Base-by-base conservation (phyloP, 2,888 invertebrate genomes). In the Athalia cordata region DNA sequence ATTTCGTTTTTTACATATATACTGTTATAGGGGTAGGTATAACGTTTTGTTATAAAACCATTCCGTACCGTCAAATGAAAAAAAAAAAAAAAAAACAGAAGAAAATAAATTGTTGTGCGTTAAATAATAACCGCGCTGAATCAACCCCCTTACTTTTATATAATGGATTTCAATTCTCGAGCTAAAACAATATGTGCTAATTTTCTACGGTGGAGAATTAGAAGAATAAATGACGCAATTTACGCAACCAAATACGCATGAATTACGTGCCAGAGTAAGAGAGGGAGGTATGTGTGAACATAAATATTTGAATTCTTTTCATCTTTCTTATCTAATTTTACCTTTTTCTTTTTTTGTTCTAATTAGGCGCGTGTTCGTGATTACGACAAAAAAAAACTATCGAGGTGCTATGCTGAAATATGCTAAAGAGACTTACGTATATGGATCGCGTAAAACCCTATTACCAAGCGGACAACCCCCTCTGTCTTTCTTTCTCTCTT, bases 391-490 rank as follows among this genome's bases (percentile, higher is more conserved):
- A 29, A 29, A 29, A 29, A 29, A 29, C 29, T 29, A 29, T 29
- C 29, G 29, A 29, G 29, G 72, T 72, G 72, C 72, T 72, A 59
- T 43, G 52, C 72, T 72, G 72, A 72, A 72, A 72, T 72, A 72
- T 7, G 72, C 72, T 72, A 72, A 72, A 72, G 72, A 72, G 72
- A 72, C 72, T 72, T 72, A 72, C 72, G 72, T 72, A 72, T 29
- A 29, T 72, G 72, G 45, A 72, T 72, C 72, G 72, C 72, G 72
- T 72, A 72, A 72, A 72, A 72, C 72, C 72, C 72, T 72, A 72
- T 72, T 72, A 72, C 72, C 72, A 72, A 72, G 72, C 72, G 43
- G 72, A 72, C 45, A 72, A 57, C 57, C 59, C 45, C 59, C 72
- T 72, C 72, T 9, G 6, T 29, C 29, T 29, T 29, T 29, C 29